A percentile compares a stretch with the other conserved stretches of the same genome.
Evolutionary conservation across 2,113 vertebrate genomes (phyloP).

Genomic region (Notarius quadriscutis): DNA sequence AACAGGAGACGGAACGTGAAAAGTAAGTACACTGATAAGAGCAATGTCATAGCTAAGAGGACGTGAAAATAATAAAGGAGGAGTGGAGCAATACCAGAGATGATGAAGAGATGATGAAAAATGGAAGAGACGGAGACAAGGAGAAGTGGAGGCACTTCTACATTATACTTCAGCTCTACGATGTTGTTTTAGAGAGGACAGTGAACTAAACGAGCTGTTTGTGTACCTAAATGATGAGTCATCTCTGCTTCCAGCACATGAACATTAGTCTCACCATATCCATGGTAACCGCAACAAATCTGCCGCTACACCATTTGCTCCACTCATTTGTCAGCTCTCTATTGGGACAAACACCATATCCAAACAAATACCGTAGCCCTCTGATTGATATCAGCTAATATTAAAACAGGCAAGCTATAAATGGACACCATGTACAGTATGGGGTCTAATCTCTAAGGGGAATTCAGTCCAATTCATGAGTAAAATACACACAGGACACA

Average conservation of each 20-base stretch:
- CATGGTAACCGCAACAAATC: constrained; percentile 61
- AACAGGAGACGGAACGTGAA: background rate
- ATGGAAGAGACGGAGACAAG: background rate
- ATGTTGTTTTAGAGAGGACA: constrained; percentile 25
- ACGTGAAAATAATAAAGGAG: background rate
- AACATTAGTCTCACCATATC: constrained; percentile 62
- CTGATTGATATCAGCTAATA: background rate
- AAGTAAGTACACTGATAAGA: background rate
- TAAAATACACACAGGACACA: background rate
- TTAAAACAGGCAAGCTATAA: background rate
- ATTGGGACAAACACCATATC: constrained; percentile 15
- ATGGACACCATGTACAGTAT: background rate
- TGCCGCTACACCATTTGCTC: constrained; percentile 27
- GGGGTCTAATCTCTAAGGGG: background rate
- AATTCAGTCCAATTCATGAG: background rate
- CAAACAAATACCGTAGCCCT: background rate
- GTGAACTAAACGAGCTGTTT: background rate
- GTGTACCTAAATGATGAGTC: constrained; percentile 56
- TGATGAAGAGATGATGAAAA: background rate
- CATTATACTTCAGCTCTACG: constrained; percentile 32
- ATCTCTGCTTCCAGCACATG: constrained; percentile 57
- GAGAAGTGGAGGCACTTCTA: constrained; percentile 31
- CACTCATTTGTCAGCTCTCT: background rate
- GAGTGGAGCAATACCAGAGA: background rate
- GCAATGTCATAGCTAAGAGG: background rate